These are phyloP conservation scores for Centrocercus urophasianus DNA, from an alignment of 2,113 vertebrate species.

Conservation along the genomic window DNA sequence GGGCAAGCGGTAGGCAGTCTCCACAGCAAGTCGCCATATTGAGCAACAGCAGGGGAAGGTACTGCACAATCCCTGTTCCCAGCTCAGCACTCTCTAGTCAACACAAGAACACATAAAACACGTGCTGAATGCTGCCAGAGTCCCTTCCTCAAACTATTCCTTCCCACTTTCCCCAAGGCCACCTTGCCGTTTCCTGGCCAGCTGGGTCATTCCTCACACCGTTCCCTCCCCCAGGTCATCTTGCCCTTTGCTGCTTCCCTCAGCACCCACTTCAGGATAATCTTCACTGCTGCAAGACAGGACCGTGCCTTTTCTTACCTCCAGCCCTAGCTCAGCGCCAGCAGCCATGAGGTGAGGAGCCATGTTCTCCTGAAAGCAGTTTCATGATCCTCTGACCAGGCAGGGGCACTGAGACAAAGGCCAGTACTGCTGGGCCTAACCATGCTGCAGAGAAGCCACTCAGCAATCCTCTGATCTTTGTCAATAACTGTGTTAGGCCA, in stretches of 20 bases:
- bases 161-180: no score
- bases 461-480: not conserved
- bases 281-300: not conserved
- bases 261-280: rapidly evolving
- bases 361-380: not conserved
- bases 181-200: not conserved
- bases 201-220: rapidly evolving
- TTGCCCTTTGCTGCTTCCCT: not conserved
- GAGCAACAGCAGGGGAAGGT: not conserved
- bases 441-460: not conserved
- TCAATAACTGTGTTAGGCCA: rapidly evolving
- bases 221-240: not conserved
- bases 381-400: not conserved
- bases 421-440: rapidly evolving
- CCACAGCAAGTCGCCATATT: not conserved
- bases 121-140: rapidly evolving
- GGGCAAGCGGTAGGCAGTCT: not conserved
- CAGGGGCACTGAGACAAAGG: not conserved
- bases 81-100: rapidly evolving
- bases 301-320: not conserved
- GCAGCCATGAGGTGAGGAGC: not conserved
- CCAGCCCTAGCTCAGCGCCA: not conserved
- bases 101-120: no score
- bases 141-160: rapidly evolving
- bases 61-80: rapidly evolving